phyloP scores from a whole-genome alignment of 2,888 invertebrate species.

The Parnassius smintheus region DNA sequence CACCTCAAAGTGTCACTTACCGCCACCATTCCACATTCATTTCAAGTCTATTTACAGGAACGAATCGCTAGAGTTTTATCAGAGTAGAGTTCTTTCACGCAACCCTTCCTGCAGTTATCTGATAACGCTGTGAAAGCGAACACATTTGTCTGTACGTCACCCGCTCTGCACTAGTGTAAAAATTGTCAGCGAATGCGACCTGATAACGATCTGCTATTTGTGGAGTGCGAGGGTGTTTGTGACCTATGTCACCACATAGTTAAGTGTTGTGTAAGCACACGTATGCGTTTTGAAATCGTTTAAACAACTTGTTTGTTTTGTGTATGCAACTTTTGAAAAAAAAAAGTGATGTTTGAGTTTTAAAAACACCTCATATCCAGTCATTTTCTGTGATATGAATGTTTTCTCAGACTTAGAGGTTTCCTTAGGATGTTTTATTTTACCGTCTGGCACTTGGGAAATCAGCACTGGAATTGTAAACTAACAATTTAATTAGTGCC shows the following conservation, averaged over 20 bases:
- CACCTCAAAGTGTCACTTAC: conserved; percentile 54
- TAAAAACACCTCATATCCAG: no score
- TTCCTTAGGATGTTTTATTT: no score
- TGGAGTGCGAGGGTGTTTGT: conserved; percentile 43
- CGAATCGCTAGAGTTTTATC: conserved; percentile 75
- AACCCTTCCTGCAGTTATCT: conserved; percentile 73
- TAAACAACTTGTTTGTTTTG: background rate
- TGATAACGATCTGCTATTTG: conserved; percentile 77
- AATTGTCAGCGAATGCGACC: conserved; percentile 74
- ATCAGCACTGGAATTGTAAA: no score
- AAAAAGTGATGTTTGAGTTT: no score
- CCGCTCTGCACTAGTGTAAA: conserved; percentile 75
- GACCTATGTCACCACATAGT: conserved; percentile 11
- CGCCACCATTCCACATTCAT: conserved; percentile 72
- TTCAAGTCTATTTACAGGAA: conserved; percentile 67
- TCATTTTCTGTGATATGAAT: no score
- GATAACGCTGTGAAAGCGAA: conserved; percentile 72
- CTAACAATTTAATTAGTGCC: no score
- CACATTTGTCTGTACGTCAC: conserved; percentile 75
- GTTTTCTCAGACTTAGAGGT: no score
- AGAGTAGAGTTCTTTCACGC: conserved; percentile 63
- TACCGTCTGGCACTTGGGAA: no score
- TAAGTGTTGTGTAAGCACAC: conserved; percentile 12
- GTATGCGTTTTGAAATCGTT: background rate
- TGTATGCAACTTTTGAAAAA: background rate